These are phyloP conservation scores for Triplophysa yarkandensis DNA, from an alignment of 2,797 vertebrate genomes.

Conservation along the genomic window DNA sequence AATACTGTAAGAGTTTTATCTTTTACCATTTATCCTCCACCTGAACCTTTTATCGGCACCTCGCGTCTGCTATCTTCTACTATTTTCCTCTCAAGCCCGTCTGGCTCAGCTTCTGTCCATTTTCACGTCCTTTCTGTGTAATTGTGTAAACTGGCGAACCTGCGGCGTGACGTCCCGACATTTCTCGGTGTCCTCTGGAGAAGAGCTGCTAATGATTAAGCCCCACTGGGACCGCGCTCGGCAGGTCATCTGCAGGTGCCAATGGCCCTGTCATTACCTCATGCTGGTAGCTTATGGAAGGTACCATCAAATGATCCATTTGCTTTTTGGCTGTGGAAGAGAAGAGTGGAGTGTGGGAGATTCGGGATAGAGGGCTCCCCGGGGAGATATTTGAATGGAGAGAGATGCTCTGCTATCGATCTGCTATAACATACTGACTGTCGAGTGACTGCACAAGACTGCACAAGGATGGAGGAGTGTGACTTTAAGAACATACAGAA, in stretches of 20 bases:
- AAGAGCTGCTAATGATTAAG: slow-evolving; percentile 73
- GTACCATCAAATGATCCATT: slow-evolving; percentile 65
- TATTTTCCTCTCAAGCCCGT: slow-evolving; percentile 48
- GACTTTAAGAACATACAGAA: slow-evolving; percentile 38
- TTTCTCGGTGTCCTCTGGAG: slow-evolving; percentile 68
- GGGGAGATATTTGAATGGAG: slow-evolving; percentile 60
- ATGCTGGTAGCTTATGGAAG: slow-evolving; percentile 71
- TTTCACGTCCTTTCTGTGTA: slow-evolving; percentile 69
- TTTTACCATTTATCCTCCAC: slow-evolving; percentile 35
- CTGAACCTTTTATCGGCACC: slow-evolving; percentile 13
- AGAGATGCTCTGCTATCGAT: slow-evolving; percentile 68
- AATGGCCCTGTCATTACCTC: slow-evolving; percentile 73
- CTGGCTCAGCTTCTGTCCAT: slow-evolving; percentile 66
- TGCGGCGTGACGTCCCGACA: slow-evolving; percentile 61
- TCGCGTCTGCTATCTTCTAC: slow-evolving; percentile 28
- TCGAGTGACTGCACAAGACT: slow-evolving; percentile 61
- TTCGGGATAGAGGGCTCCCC: slow-evolving; percentile 41
- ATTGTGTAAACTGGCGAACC: slow-evolving; percentile 73
- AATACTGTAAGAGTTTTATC: slow-evolving; percentile 15
- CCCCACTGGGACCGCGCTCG: slow-evolving; percentile 68
- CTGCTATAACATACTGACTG: slow-evolving; percentile 61
- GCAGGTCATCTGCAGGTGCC: slow-evolving; percentile 69
- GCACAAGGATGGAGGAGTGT: slow-evolving; percentile 33
- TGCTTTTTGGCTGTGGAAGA: slow-evolving; percentile 55
- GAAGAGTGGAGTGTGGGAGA: slow-evolving; percentile 9